Percentiles rank a stretch among this genome's conserved stretches.
Conservation (phyloP, 2,797 vertebrate species). For the Cuculus canorus region DNA sequence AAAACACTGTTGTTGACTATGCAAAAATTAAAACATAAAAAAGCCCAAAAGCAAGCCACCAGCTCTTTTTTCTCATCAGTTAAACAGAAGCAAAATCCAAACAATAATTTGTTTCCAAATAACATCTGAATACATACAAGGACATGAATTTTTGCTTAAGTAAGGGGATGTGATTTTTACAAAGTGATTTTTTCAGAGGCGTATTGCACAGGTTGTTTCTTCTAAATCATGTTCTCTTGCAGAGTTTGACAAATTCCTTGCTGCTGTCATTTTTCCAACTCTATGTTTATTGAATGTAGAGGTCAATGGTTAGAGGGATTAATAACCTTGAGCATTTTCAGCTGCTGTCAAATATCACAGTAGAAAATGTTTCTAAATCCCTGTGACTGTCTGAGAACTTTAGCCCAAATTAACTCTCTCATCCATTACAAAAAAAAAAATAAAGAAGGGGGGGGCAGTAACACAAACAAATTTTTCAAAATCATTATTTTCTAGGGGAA, state of each 20-base stretch:
- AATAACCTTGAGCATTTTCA: neutral
- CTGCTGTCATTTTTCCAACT: neutral
- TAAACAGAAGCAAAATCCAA: neutral
- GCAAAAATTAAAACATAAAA: neutral
- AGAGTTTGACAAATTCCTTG: neutral
- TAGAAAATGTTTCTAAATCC: neutral
- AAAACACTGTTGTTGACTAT: neutral
- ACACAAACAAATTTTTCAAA: neutral
- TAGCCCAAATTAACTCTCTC: neutral
- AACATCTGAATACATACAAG: neutral
- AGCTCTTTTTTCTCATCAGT: neutral
- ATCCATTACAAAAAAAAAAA: rapidly evolving
- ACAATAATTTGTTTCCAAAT: neutral
- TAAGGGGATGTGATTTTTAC: neutral
- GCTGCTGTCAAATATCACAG: neutral
- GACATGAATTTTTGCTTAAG: neutral
- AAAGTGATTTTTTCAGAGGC: neutral
- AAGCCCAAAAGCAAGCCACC: neutral
- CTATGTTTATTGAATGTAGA: neutral
- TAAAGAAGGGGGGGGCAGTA: rapidly evolving
- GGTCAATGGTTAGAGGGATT: neutral
- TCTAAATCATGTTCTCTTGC: neutral
- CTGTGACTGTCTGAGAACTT: neutral
- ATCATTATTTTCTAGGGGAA: neutral
- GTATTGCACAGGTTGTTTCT: neutral